Conservation (phyloP, 2,888 invertebrate species). For the Orthonychiurus folsomi region DNA sequence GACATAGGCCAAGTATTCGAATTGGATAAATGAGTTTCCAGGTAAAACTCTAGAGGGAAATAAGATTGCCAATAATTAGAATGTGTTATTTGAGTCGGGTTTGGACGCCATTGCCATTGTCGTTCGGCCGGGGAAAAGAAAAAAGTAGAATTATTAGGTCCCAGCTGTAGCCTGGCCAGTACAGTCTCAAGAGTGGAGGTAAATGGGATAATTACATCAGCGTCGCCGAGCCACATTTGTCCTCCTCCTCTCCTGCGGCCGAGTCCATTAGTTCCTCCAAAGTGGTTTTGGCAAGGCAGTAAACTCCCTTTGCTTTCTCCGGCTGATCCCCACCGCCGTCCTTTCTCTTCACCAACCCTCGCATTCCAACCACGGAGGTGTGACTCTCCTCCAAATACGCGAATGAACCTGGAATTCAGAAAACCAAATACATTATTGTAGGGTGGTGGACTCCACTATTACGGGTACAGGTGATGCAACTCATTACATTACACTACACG, state of each 20-base stretch:
- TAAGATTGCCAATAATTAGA: not conserved
- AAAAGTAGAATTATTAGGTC: not conserved
- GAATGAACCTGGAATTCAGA: slow-evolving; percentile 55
- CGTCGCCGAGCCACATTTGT: slow-evolving; percentile 12
- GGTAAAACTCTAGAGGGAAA: not conserved
- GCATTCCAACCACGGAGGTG: slow-evolving; percentile 88
- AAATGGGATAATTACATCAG: slow-evolving; percentile 36
- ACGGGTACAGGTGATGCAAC: not conserved
- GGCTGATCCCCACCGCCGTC: not conserved
- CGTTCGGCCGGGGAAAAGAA: too few relatives aligned
- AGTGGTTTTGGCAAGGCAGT: slow-evolving; percentile 35
- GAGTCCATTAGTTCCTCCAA: slow-evolving; percentile 36
- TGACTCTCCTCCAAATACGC: slow-evolving; percentile 83
- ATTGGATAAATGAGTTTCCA: too few relatives aligned
- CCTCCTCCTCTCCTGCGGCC: slow-evolving; percentile 12
- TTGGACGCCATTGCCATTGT: too few relatives aligned
- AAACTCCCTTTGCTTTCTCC: slow-evolving; percentile 19
- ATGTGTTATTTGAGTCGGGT: not conserved
- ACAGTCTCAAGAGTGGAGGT: slow-evolving; percentile 2
- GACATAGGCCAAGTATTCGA: too few relatives aligned
- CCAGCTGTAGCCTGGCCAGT: not conserved
- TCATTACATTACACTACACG: slow-evolving; percentile 1
- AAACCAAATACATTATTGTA: not conserved
- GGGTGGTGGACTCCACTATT: too few relatives aligned
- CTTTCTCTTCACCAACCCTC: slow-evolving; percentile 55